Percentiles rank a stretch among this genome's conserved stretches.
Conservation (phyloP, 2,113 vertebrate species). For the Microcebus griseorufus region DNA sequence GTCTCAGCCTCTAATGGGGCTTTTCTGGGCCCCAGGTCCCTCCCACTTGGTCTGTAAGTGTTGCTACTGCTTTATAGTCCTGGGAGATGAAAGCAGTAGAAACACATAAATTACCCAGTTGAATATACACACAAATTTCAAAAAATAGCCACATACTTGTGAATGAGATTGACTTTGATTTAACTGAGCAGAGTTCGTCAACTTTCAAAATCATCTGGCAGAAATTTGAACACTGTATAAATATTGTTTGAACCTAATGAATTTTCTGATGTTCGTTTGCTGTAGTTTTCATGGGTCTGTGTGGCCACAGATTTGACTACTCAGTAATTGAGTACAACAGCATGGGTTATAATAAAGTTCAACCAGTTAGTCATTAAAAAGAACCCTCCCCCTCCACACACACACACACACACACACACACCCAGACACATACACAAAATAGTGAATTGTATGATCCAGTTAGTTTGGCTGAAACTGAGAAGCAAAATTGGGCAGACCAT, state of each 20-base stretch:
- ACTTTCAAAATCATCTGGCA: neutral
- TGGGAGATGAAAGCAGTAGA: neutral
- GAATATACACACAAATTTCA: no score
- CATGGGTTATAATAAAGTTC: neutral
- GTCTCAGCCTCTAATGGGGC: neutral
- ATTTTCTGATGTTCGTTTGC: constrained; percentile 10
- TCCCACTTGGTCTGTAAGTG: neutral
- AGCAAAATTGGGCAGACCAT: neutral
- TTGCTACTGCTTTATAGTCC: neutral
- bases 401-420: neutral
- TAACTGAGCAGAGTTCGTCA: neutral
- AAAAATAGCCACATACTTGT: neutral
- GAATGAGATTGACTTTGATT: neutral
- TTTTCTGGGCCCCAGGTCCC: neutral
- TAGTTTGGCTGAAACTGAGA: constrained; percentile 56
- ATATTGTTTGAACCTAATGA: constrained; percentile 3
- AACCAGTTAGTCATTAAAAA: constrained; percentile 30
- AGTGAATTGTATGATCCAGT: constrained; percentile 14
- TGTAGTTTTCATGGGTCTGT: neutral
- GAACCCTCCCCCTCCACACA: neutral
- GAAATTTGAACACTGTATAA: neutral
- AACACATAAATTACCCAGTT: neutral
- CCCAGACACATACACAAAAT: neutral
- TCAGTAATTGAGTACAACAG: neutral
- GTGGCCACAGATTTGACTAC: neutral